Base-by-base conservation (phyloP, 2,113 vertebrate species). In the Eurystomus gularis region DNA sequence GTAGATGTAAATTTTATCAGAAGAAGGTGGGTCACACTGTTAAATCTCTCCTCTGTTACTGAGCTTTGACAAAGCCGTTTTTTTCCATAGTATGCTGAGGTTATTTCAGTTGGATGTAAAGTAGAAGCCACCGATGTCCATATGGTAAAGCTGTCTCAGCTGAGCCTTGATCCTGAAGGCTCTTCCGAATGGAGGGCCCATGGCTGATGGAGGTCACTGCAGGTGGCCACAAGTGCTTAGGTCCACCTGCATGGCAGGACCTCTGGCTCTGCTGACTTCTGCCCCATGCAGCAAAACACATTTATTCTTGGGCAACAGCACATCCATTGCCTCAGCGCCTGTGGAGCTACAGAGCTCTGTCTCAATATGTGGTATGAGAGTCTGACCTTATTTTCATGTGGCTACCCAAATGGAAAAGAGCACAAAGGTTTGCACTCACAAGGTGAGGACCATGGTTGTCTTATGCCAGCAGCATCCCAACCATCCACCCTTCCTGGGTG, bases 331-430 rank as follows among this genome's bases (percentile, higher is more conserved):
- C 55, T 31, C 42, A 73, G 73, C 62, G 17, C 57, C 51, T 26
- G 26, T 29, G 57, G 23, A 62, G 39, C 42, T 79, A 37, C 39
- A 84, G 48, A 84, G 23, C 17, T 65, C 49, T 73, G 17, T 39
- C 28, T 73, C 49, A 25, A 2, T 13, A 33, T 1, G 0, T 19
- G 23, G 11, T 20, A n/a, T 0, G 0, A 78, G 28, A 71, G 11
- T 44, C 48, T 61, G 35, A 44, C 49, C 35, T 82, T 81, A 40
- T 52, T 81, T 61, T 86, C 21, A 4, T 52, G 29, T 42, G 39
- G 46, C 13, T 52, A 35, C 18, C 7, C 3, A 1, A 60, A 76
- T 1, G 2, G 39, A 33, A 26, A 61, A 55, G 13, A 82, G 51
- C 25, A 9, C 40, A 68, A 75, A 11, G 17, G 24, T 42, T 85